phyloP scores from a whole-genome alignment of 2,888 invertebrate species.

The Euplagia quadripunctaria region DNA sequence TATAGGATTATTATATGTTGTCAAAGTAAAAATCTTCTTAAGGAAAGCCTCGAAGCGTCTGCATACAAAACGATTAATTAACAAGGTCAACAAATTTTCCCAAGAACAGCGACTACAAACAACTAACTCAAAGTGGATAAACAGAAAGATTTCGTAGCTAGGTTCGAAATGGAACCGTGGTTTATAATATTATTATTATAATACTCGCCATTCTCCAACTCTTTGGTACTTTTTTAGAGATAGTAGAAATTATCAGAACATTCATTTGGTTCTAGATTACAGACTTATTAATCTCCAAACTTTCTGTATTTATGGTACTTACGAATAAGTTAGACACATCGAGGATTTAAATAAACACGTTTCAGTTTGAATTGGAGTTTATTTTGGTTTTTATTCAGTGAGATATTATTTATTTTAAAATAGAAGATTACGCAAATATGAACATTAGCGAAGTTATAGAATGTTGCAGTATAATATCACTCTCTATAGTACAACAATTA shows the following conservation, averaged over 20 bases:
- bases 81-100: conserved; percentile 79
- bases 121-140: conserved; percentile 63
- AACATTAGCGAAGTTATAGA: not conserved
- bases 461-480: too few relatives aligned
- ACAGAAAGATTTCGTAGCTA: conserved; percentile 67
- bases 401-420: not conserved
- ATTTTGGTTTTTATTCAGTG: not conserved
- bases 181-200: conserved; percentile 56
- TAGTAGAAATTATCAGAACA: conserved; percentile 35
- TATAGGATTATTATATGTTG: conserved; percentile 45
- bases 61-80: conserved; percentile 84
- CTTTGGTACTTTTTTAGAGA: conserved; percentile 31
- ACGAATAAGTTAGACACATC: conserved; percentile 32
- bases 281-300: conserved; percentile 38
- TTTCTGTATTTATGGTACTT: conserved; percentile 47
- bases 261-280: conserved; percentile 36
- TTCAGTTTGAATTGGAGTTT: not conserved
- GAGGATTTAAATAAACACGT: conserved; percentile 21
- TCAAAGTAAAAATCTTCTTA: conserved; percentile 60
- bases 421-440: too few relatives aligned
- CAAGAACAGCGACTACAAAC: conserved; percentile 67
- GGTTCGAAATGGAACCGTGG: conserved; percentile 65
- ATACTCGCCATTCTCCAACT: conserved; percentile 42
- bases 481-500: too few relatives aligned
- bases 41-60: conserved; percentile 65